Base-by-base conservation (phyloP, 1,140 invertebrate species). In the Drosophila nigrodunni region DNA sequence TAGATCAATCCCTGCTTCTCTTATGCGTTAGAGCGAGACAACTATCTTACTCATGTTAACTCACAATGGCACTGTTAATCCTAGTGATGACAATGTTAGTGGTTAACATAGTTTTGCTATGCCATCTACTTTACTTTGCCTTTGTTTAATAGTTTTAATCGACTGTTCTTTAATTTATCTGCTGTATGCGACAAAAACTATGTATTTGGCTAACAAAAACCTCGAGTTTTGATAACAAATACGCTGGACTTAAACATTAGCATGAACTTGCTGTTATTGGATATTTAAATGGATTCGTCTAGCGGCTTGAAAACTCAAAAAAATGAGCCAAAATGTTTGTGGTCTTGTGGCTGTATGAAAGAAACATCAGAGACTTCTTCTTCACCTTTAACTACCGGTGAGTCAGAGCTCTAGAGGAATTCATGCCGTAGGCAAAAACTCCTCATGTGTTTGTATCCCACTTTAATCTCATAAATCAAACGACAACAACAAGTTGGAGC, bases 391-490 rank as follows among this genome's bases (percentile, higher is more conserved):
- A 8, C 2, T 25, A 13, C 18, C 11, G 10, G 34, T 10, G 41
- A 25, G 15, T 15, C 37, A 44, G 52, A 35, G 70, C 52, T 70
- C 44, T 60, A 61, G 60, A 69, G 75, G 60, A 70, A 67, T 71
- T 64, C 80, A 70, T 82, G 43, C 52, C 64, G 8, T 52, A 67
- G 66, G 64, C 62, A 47, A 47, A 59, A 43, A 74, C 52, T 47
- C 34, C 41, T 59, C 41, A 44, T 2, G 35, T 47, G 15, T 47
- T 21, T 52, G 30, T 10, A 11, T 49, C 15, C 37, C 46, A 30
- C 81, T 81, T 79, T 81, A 90, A 81, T 80, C 72, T 73, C 81
- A 89, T 89, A 89, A 89, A 89, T 90, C 85, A 89, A 62, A 68
- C 34, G 41, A 25, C 54, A 76, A 52, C 39, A 76, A 64, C 66